Base-by-base conservation (phyloP, 1,140 invertebrate species). In the Charaxes varanes region DNA sequence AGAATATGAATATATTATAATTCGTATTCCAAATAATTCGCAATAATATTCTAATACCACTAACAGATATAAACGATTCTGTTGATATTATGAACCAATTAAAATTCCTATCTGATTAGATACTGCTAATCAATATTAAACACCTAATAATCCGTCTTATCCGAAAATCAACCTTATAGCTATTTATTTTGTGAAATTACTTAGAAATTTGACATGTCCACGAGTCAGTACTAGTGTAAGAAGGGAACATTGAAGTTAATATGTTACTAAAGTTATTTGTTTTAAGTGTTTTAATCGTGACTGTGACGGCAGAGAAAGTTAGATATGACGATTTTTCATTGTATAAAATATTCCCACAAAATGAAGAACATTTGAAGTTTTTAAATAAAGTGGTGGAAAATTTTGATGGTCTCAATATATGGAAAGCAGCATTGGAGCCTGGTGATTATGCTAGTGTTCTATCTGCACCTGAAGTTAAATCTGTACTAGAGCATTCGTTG, bases 271-370 rank as follows among this genome's bases (percentile, higher is more conserved):
- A 53, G 50, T 11, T 57, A 40, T 12, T 63, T 19, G 32, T 63
- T 48, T 41, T 67, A 17, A 32, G 41, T 54, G 17, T 58, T 52
- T 14, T 46, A 17, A 30, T 18, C 41, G 31, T 37, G 24, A 24
- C 47, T 26, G 10, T 37, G 14, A 47, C 14, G 37, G 33, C 45
- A 30, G 58, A 76, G 24, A 54, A 62, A 59, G 51, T 68, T 17
- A 50, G 59, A 18, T 78, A 74, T 53, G 64, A 78, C 42, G 58
- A 74, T 33, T 77, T 54, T 47, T 52, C 63, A 3, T 41, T 81
- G 10, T 81, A 65, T 31, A 74, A 68, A 55, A 30, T 81, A 3
- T n/a, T 49, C 41, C 61, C 73, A 17, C 16, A 60, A 21, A 63
- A 26, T 52, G 53, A 62, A 33, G 52, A 66, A 1, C 57, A 82